phyloP scores from a whole-genome alignment of 1,140 invertebrate genomes.

The Aphelenchoides avenae region DNA sequence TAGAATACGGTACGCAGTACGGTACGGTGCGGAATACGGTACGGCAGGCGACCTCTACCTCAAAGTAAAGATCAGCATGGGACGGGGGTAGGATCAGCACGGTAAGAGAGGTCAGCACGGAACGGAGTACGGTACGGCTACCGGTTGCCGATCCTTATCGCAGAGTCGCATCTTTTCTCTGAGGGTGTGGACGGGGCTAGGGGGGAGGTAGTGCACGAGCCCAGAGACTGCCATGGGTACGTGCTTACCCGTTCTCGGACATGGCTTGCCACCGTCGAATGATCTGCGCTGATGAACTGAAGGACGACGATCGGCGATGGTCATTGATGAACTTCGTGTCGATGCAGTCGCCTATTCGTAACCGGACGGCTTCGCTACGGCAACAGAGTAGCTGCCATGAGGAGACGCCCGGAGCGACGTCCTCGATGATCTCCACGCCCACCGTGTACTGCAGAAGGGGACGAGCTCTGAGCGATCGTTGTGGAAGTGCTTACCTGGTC shows the following conservation, averaged over 20 bases:
- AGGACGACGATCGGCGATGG: constrained; percentile 42
- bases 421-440: constrained; percentile 50
- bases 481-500: constrained; percentile 34
- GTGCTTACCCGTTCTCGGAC: constrained; percentile 45
- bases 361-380: constrained; percentile 30
- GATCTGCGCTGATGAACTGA: constrained; percentile 46
- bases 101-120: too few species aligned
- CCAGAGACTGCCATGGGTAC: too few species aligned
- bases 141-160: too few species aligned
- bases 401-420: constrained; percentile 19
- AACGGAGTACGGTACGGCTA: too few species aligned
- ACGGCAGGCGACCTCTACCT: too few species aligned
- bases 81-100: too few species aligned
- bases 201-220: too few species aligned
- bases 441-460: constrained; percentile 45
- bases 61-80: too few species aligned
- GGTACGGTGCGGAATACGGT: too few species aligned
- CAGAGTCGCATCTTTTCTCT: too few species aligned
- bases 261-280: constrained; percentile 48
- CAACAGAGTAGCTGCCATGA: constrained; percentile 51
- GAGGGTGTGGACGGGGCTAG: too few species aligned
- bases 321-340: constrained; percentile 53
- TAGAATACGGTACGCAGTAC: too few species aligned
- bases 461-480: neutral
- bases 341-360: constrained; percentile 42